Conservation (phyloP, 2,797 vertebrate species). For the Syngnathus acus region DNA sequence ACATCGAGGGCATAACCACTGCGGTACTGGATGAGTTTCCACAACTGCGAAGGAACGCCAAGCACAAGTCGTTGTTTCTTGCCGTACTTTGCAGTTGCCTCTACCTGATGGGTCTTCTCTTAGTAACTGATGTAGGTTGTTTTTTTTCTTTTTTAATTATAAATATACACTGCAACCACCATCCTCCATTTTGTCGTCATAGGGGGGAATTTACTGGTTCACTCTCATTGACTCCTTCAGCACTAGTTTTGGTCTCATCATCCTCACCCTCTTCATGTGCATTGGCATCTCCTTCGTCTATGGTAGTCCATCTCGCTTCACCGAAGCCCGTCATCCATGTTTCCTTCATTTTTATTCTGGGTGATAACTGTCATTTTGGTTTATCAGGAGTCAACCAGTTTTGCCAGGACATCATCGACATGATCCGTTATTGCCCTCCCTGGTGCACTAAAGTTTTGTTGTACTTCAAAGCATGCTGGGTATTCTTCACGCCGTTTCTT, state of each 20-base stretch:
- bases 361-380: not conserved
- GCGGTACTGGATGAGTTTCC: constrained; percentile 77
- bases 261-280: constrained; percentile 83
- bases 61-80: constrained; percentile 68
- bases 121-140: constrained; percentile 69
- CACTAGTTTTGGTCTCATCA: constrained; percentile 84
- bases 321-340: constrained; percentile 7
- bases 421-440: constrained; percentile 70
- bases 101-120: constrained; percentile 75
- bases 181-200: constrained; percentile 26
- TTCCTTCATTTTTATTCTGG: not conserved
- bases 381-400: constrained; percentile 73
- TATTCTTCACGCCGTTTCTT: constrained; percentile 72
- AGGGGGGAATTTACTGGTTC: constrained; percentile 87
- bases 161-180: not conserved
- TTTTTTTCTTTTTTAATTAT: not conserved
- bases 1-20: constrained; percentile 80
- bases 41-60: constrained; percentile 53
- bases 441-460: constrained; percentile 75
- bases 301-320: constrained; percentile 50
- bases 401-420: constrained; percentile 76
- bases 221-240: constrained; percentile 82
- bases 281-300: constrained; percentile 81
- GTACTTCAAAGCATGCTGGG: constrained; percentile 81
- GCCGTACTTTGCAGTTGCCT: constrained; percentile 67